These are phyloP conservation scores for Stichodactyla mertensii DNA, from an alignment of 64 coral and sea anemone species.

Conservation along the genomic window DNA sequence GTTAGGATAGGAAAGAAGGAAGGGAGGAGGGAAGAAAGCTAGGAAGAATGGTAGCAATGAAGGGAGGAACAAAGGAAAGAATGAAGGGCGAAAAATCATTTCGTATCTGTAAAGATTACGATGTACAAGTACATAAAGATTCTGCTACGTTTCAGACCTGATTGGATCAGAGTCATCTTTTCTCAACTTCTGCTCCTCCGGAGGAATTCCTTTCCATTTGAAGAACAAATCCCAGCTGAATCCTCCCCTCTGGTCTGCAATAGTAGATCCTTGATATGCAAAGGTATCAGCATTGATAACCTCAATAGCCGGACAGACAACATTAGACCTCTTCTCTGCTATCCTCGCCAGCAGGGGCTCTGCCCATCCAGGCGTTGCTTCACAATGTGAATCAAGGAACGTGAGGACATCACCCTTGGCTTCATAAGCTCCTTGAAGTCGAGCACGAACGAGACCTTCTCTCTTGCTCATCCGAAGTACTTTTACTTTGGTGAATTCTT, in stretches of 20 bases:
- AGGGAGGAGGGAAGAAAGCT: too few species aligned
- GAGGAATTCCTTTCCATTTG: slow-evolving; percentile 98
- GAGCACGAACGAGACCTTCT: slow-evolving; percentile 70
- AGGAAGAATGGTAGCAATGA: too few species aligned
- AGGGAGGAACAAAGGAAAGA: too few species aligned
- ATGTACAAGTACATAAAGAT: neutral
- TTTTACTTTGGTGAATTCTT: slow-evolving; percentile 74
- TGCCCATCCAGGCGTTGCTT: slow-evolving; percentile 91
- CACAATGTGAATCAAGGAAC: slow-evolving; percentile 96
- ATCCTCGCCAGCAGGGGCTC: slow-evolving; percentile 88
- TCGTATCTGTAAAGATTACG: too few species aligned
- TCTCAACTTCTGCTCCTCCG: slow-evolving; percentile 91
- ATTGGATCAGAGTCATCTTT: slow-evolving; percentile 92
- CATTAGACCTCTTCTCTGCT: slow-evolving; percentile 68
- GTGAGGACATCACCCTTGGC: slow-evolving; percentile 93
- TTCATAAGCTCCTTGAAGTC: slow-evolving; percentile 70
- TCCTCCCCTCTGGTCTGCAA: slow-evolving; percentile 95
- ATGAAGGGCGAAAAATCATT: too few species aligned
- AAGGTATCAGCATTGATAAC: slow-evolving; percentile 98
- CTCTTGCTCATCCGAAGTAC: slow-evolving; percentile 83
- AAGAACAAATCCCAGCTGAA: slow-evolving; percentile 99
- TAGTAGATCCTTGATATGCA: slow-evolving; percentile 94
- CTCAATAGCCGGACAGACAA: slow-evolving; percentile 99
- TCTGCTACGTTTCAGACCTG: slow-evolving; percentile 31
- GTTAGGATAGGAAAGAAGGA: too few species aligned